Base-by-base conservation (phyloP, 1,140 invertebrate species). In the Drosophila watanabei region DNA sequence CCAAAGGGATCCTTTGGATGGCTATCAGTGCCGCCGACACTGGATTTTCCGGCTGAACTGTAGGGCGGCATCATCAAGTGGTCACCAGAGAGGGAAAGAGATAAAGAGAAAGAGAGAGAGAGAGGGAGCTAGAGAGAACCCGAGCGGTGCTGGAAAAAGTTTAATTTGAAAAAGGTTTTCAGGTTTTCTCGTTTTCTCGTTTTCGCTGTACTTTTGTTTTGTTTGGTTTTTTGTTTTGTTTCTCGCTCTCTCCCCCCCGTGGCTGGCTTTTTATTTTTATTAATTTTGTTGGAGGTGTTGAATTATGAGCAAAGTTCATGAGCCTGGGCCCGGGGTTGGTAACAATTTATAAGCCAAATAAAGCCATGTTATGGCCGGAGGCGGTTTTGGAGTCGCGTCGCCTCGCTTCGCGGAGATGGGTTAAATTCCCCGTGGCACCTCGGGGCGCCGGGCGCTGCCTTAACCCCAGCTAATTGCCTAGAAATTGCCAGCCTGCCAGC, bases 141-240 rank as follows among this genome's bases (percentile, higher is more conserved):
- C 24, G 35, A 73, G 46, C 54, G 51, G 68, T 18, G 57, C 57
- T 75, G 71, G 76, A 33, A 80, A 88, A 88, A 88, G 85, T 88
- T 88, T 88, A 90, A 88, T 88, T 88, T 89, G 85, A 88, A 88
- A 90, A 88, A 88, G 78, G 85, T 85, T 89, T 75, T 89, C 61
- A 58, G 63, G 58, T 78, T 65, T 77, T 78, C 20, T 1, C 1
- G 48, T 49, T 49, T 75, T 82, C 60, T 61, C 70, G 58, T 78
- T 65, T 77, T 78, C 24, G 76, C 32, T 37, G 59, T 49, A 65
- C 60, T 80, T 75, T 80, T 80, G 54, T 66, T 81, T 81, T 57
- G 54, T 57, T 57, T 56, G 54, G 52, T 39, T 37, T 35, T 48
- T 56, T 77, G 61, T 66, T 59, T 62, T 64, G 61, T 51, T 51